Evolutionary conservation across 53 echinoderm and acorn worm genomes (phyloP).

Genomic region (Paracentrotus lividus): DNA sequence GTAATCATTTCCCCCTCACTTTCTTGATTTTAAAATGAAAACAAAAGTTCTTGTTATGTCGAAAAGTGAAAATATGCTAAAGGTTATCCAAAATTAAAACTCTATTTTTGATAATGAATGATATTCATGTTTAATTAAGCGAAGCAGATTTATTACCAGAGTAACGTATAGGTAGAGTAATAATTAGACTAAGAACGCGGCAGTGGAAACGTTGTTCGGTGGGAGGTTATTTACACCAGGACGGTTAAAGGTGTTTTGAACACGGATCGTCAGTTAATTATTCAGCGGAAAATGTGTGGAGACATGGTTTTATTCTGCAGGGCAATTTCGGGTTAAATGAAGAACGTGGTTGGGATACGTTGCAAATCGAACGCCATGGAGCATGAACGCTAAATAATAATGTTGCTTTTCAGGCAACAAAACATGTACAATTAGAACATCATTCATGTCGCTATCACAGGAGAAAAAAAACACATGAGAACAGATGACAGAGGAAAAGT

Average conservation of each 20-base stretch:
- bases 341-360: not conserved
- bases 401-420: not conserved
- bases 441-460: not conserved
- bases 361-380: not conserved
- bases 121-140: no score
- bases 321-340: conserved; percentile 31
- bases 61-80: no score
- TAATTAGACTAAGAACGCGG: not conserved
- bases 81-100: no score
- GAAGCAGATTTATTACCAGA: not conserved
- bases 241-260: conserved; percentile 8
- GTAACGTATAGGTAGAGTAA: not conserved
- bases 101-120: no score
- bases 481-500: not conserved
- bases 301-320: conserved; percentile 11
- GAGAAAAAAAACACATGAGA: not conserved
- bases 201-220: not conserved
- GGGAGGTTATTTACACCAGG: conserved; percentile 22
- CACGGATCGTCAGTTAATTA: conserved; percentile 32
- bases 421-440: not conserved
- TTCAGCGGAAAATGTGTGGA: conserved; percentile 53
- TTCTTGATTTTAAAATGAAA: no score
- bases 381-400: not conserved
- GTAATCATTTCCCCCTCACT: not conserved
- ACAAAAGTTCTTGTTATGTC: no score